phyloP scores from a whole-genome alignment of 1,140 invertebrate genomes.

The Ladona fulva region DNA sequence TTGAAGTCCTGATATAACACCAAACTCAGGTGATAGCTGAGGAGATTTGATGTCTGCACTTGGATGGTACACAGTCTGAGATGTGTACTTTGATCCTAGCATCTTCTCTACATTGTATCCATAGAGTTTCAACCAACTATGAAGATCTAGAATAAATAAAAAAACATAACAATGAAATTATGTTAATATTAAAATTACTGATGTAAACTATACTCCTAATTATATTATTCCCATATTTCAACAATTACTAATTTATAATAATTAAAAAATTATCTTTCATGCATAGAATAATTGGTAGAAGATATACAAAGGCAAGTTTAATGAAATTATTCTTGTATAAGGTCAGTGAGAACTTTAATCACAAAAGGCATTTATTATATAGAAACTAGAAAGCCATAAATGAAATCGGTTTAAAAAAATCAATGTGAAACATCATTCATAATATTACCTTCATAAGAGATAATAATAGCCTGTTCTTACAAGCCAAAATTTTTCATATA shows the following conservation, averaged over 20 bases:
- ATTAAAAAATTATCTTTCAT: background rate
- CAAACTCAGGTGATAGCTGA: slow-evolving; percentile 69
- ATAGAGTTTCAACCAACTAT: slow-evolving; percentile 76
- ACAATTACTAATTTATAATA: background rate
- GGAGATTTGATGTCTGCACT: slow-evolving; percentile 65
- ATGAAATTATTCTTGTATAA: too few relatives aligned
- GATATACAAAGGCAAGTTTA: too few relatives aligned
- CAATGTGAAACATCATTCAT: too few relatives aligned
- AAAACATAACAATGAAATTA: slow-evolving; percentile 12
- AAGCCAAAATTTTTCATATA: too few relatives aligned
- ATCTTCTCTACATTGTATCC: slow-evolving; percentile 80
- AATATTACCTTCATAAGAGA: too few relatives aligned
- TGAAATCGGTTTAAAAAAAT: too few relatives aligned
- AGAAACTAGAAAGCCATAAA: too few relatives aligned
- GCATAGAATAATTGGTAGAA: too few relatives aligned
- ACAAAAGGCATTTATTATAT: too few relatives aligned
- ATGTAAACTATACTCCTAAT: too few relatives aligned
- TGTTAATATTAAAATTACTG: background rate
- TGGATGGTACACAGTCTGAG: slow-evolving; percentile 64
- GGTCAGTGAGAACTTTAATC: too few relatives aligned
- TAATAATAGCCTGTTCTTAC: too few relatives aligned
- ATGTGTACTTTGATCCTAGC: slow-evolving; percentile 70
- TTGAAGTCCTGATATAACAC: slow-evolving; percentile 77
- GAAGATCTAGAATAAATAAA: slow-evolving; percentile 48
- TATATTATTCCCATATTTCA: background rate